phyloP scores from a whole-genome alignment of 2,113 vertebrate genomes.

The Cardinalis cardinalis region DNA sequence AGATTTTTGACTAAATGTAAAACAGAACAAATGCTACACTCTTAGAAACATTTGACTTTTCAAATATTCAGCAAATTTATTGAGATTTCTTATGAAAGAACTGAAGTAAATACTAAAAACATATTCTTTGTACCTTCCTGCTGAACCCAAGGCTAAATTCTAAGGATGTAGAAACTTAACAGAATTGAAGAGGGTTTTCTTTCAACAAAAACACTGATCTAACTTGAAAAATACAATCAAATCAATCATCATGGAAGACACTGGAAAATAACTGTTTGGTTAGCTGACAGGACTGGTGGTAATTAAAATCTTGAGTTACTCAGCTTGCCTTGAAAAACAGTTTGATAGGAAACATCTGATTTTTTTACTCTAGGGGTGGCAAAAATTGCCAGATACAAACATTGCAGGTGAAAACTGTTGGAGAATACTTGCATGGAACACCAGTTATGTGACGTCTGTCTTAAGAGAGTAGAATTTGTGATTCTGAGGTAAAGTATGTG shows the following conservation, averaged over 20 bases:
- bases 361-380: neutral
- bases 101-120: neutral
- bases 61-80: neutral
- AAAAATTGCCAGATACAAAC: neutral
- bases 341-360: neutral
- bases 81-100: neutral
- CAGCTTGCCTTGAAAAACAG: neutral
- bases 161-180: neutral
- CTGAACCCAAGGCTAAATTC: neutral
- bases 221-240: neutral
- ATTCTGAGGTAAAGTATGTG: neutral
- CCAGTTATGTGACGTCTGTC: neutral
- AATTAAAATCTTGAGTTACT: neutral
- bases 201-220: neutral
- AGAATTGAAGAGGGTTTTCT: neutral
- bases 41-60: neutral
- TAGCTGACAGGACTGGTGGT: neutral
- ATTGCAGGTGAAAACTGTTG: neutral
- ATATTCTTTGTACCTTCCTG: neutral
- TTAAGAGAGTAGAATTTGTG: neutral
- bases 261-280: neutral
- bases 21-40: neutral
- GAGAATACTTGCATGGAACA: neutral
- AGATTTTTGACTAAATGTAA: neutral
- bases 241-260: neutral